phyloP scores from a whole-genome alignment of 2,797 vertebrate genomes.

The Carapus acus region DNA sequence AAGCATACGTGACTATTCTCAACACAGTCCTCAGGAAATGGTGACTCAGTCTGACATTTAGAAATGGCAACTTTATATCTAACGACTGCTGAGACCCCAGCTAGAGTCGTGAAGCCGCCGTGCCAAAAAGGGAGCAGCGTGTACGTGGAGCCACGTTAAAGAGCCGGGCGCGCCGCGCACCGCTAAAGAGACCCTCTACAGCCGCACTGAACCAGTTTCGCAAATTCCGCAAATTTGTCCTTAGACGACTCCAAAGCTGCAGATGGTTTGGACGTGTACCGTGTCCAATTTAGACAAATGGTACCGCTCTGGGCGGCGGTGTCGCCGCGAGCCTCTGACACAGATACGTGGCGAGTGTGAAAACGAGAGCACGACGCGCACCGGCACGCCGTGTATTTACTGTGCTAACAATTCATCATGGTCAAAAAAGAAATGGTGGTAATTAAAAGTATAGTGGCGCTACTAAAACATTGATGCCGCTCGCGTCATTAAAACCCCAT shows the following conservation, averaged over 20 bases:
- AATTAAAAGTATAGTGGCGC: slow-evolving; percentile 12
- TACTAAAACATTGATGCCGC: slow-evolving; percentile 10
- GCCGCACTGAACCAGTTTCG: slow-evolving; percentile 8
- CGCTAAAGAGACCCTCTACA: neutral
- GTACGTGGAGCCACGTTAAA: neutral
- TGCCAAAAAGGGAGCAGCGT: neutral
- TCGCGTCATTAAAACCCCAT: slow-evolving; percentile 31
- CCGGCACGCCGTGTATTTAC: neutral
- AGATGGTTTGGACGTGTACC: slow-evolving; percentile 67
- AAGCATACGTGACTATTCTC: neutral
- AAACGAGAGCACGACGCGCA: neutral
- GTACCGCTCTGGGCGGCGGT: slow-evolving; percentile 53
- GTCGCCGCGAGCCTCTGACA: slow-evolving; percentile 50
- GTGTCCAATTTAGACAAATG: slow-evolving; percentile 67
- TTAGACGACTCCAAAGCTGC: slow-evolving; percentile 43
- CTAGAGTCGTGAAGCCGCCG: slow-evolving; percentile 1
- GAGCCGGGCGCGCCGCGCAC: neutral
- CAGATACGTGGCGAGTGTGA: slow-evolving; percentile 34
- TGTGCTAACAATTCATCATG: neutral
- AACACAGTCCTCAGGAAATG: neutral
- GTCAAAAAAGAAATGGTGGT: slow-evolving; percentile 7
- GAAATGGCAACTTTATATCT: slow-evolving; percentile 11
- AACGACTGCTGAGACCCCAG: neutral
- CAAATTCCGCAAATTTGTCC: slow-evolving; percentile 26
- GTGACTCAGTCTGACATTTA: slow-evolving; percentile 3